Conservation (phyloP, 2,113 vertebrate species). For the Crypturellus undulatus region DNA sequence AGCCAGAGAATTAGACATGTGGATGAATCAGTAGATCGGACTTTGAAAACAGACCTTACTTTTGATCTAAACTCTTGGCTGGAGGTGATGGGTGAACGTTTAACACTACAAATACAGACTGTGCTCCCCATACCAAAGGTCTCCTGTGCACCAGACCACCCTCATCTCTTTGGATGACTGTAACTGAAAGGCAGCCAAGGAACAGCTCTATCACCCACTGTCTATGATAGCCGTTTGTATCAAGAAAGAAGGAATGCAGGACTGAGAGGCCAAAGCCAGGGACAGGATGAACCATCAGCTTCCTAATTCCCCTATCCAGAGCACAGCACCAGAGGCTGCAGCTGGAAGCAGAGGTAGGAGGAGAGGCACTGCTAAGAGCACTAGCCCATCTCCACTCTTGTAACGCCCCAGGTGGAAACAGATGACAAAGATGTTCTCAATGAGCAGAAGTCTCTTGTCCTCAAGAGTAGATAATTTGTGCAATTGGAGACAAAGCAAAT, state of each 20-base stretch:
- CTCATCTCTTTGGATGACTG: neutral
- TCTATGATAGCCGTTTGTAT: neutral
- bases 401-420: neutral
- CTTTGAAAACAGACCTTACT: constrained; percentile 42
- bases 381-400: neutral
- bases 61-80: constrained; percentile 15
- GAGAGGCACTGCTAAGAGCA: neutral
- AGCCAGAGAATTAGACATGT: constrained; percentile 17
- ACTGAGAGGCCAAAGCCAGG: neutral
- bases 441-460: neutral
- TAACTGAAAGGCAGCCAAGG: neutral
- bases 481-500: neutral
- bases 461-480: neutral
- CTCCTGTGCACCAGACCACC: neutral
- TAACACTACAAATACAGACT: neutral
- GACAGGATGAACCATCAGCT: neutral
- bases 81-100: neutral
- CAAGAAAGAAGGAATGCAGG: neutral
- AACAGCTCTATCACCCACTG: neutral
- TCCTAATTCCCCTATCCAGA: neutral
- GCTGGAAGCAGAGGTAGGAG: neutral
- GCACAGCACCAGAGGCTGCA: neutral
- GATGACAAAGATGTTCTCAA: neutral
- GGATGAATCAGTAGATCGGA: neutral
- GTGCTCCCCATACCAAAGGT: neutral